Percentiles rank a stretch among this genome's conserved stretches.
These are phyloP conservation scores for Sebastes diaconus DNA, from an alignment of 2,797 vertebrate genomes.

Conservation along the genomic window DNA sequence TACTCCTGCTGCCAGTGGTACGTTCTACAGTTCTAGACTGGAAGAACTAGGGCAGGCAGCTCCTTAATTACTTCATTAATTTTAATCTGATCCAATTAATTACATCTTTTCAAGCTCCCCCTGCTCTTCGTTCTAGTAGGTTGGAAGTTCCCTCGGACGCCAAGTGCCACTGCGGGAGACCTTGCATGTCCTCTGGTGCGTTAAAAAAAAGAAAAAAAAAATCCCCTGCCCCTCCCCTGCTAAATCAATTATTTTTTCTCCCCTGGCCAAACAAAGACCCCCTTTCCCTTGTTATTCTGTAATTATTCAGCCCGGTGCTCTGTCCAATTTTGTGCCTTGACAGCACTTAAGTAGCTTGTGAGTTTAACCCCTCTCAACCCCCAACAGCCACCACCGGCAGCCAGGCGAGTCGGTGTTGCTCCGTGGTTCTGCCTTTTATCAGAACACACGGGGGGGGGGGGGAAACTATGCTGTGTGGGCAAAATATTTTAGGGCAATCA, in stretches of 20 bases:
- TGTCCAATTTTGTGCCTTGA: conserved; percentile 64
- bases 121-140: conserved; percentile 48
- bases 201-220: conserved; percentile 39
- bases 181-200: conserved; percentile 75
- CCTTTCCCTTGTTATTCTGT: conserved; percentile 68
- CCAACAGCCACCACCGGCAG: not conserved
- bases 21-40: conserved; percentile 16
- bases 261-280: conserved; percentile 76
- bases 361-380: conserved; percentile 55
- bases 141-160: conserved; percentile 60
- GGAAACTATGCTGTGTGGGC: conserved; percentile 25
- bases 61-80: conserved; percentile 87
- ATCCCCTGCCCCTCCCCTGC: conserved; percentile 21
- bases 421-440: conserved; percentile 2
- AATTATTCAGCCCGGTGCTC: conserved; percentile 70
- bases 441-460: conserved; percentile 1
- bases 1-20: conserved; percentile 46
- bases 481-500: conserved; percentile 43
- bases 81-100: conserved; percentile 88
- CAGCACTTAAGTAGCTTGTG: conserved; percentile 66
- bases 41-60: conserved; percentile 76
- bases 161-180: conserved; percentile 67
- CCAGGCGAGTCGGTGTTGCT: conserved; percentile 14
- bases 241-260: conserved; percentile 80
- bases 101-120: conserved; percentile 74